Evolutionary conservation across 1,140 invertebrate species (phyloP), one percentile per base, ranked within the genome.

Genomic region (Drosophila chauvacae): DNA sequence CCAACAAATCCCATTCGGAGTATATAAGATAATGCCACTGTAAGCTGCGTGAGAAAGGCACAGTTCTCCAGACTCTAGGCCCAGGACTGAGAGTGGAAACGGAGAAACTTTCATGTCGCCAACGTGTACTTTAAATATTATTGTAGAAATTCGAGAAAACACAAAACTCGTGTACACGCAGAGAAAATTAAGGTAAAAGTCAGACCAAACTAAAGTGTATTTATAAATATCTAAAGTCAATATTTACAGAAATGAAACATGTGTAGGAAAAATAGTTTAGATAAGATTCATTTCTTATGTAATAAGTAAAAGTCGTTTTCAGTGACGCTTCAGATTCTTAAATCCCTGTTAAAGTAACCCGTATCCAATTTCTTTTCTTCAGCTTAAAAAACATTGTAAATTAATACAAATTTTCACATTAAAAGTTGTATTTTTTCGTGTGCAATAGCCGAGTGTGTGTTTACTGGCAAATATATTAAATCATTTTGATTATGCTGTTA

Each of bases 21-120:
- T 70, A 82, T 65, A 59, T n/a, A n/a, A 75, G 51, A 69, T 79
- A 78, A 70, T 59, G 33, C 51, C 33, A 33, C 41, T 53, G 63
- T 83, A 87, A 87, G 84, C 84, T 80, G 80, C 84, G 84, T 87
- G 84, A 87, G 84, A 87, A 87, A 77, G 84, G 50, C 84, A 80
- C 80, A 80, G 70, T 82, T 86, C 50, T 48, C n/a, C 30, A 28
- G 20, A 68, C 35, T 70, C 35, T 47, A 35, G 33, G 62, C 61
- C 44, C 51, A 63, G 58, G 50, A 81, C 41, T 59, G 26, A 45
- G 44, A 53, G 56, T 55, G 33, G 14, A 66, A 77, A 47, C 50
- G 50, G 7, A 70, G 56, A 72, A 66, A 60, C 63, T 66, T 59
- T 60, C 28, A 42, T 23, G 18, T 23, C 35, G 39, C 20, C 62